A percentile compares a stretch with the other conserved stretches of the same genome.
phyloP scores from a whole-genome alignment of 2,888 invertebrate genomes.

The Caenorhabditis doughertyi region DNA sequence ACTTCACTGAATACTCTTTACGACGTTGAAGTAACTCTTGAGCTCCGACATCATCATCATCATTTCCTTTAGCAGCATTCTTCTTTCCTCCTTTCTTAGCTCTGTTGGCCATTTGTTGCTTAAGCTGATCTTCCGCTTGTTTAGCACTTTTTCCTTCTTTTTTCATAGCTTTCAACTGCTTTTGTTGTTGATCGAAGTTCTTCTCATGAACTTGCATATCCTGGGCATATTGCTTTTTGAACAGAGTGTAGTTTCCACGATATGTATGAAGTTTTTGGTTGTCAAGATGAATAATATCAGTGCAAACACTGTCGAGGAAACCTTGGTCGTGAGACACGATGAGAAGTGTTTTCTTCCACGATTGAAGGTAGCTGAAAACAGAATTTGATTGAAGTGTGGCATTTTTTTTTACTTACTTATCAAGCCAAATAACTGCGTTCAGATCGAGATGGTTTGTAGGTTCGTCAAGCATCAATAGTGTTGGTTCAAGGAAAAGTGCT shows the following conservation, averaged over 20 bases:
- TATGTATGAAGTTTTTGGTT: slow-evolving; percentile 95
- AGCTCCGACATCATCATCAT: slow-evolving; percentile 87
- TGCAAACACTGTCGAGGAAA: slow-evolving; percentile 99
- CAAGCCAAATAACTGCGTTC: slow-evolving; percentile 99
- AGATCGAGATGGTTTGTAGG: slow-evolving; percentile 99
- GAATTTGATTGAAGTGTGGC: background rate
- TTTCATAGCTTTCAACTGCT: slow-evolving; percentile 94
- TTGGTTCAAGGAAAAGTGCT: slow-evolving; percentile 97
- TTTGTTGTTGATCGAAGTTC: slow-evolving; percentile 98
- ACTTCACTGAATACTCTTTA: slow-evolving; percentile 97
- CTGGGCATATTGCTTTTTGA: slow-evolving; percentile 98
- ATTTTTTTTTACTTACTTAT: slow-evolving; percentile 91
- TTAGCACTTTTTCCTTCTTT: slow-evolving; percentile 97
- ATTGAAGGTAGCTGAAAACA: slow-evolving; percentile 90
- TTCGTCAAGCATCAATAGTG: slow-evolving; percentile 96
- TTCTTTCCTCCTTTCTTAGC: slow-evolving; percentile 70
- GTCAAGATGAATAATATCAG: slow-evolving; percentile 98
- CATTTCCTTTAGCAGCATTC: slow-evolving; percentile 64
- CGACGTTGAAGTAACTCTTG: slow-evolving; percentile 92
- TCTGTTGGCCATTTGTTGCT: slow-evolving; percentile 66
- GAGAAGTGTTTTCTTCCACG: slow-evolving; percentile 98
- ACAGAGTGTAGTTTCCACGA: slow-evolving; percentile 94
- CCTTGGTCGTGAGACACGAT: slow-evolving; percentile 99
- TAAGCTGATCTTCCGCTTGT: slow-evolving; percentile 86
- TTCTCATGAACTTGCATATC: slow-evolving; percentile 96